phyloP scores from a whole-genome alignment of 2,113 vertebrate genomes.

The Progne subis region DNA sequence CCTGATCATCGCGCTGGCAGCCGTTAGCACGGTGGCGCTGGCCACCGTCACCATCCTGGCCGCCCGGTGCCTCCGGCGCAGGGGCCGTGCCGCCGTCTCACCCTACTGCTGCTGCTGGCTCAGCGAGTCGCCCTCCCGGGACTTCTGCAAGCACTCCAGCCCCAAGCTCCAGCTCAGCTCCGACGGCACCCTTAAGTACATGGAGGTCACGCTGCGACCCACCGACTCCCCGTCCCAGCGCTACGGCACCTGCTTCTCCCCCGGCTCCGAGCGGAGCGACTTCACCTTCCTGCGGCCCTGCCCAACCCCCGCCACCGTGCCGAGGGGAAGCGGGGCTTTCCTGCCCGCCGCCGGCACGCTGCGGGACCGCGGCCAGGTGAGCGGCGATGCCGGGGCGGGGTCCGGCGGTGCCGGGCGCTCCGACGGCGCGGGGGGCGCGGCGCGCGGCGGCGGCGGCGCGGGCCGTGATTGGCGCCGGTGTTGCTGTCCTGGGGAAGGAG shows the following conservation, averaged over 20 bases:
- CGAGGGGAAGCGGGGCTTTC: slow-evolving; percentile 57
- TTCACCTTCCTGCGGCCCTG: slow-evolving; percentile 84
- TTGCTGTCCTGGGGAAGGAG: slow-evolving; percentile 57
- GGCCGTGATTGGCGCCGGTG: slow-evolving; percentile 54
- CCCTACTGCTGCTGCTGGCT: slow-evolving; percentile 77
- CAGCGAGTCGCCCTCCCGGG: slow-evolving; percentile 65
- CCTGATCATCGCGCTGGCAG: slow-evolving; percentile 82
- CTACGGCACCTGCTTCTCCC: slow-evolving; percentile 85
- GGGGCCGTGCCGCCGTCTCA: background rate
- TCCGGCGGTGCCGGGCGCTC: background rate
- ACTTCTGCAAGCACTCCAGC: slow-evolving; percentile 81
- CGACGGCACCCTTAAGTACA: slow-evolving; percentile 88
- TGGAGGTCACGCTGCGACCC: slow-evolving; percentile 88
- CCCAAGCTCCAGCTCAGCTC: slow-evolving; percentile 87
- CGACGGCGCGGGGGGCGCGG: too few species aligned
- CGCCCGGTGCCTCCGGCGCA: slow-evolving; percentile 71
- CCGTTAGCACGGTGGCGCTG: slow-evolving; percentile 71
- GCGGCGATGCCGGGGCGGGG: background rate
- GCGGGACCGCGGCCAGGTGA: slow-evolving; percentile 77
- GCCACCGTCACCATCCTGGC: slow-evolving; percentile 74
- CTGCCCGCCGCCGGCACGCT: slow-evolving; percentile 58
- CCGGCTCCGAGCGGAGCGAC: slow-evolving; percentile 82
- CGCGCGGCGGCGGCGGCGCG: too few species aligned
- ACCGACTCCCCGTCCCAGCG: slow-evolving; percentile 83
- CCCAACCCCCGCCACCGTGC: slow-evolving; percentile 65